Conservation (phyloP, 2,797 vertebrate genomes). For the Tarsius wallacei region DNA sequence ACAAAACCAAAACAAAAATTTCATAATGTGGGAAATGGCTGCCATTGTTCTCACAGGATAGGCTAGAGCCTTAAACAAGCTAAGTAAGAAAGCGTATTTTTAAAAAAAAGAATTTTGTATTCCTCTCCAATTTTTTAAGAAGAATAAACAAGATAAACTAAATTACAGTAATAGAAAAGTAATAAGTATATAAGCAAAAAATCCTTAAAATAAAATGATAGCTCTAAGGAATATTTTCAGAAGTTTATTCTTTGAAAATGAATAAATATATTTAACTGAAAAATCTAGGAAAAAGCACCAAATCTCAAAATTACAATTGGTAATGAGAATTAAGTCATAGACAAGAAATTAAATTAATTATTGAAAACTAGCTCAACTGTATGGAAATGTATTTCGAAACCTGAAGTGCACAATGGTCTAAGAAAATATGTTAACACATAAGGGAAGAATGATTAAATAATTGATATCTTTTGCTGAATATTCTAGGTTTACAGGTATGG, state of each 20-base stretch:
- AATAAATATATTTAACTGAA: neutral
- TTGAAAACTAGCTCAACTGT: neutral
- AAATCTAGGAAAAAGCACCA: neutral
- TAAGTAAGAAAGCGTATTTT: neutral
- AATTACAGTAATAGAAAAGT: neutral
- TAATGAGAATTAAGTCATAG: neutral
- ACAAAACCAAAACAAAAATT: neutral
- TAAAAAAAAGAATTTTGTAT: neutral
- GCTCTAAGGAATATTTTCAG: neutral
- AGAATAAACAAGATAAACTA: neutral
- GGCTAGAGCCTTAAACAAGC: neutral
- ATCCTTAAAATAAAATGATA: neutral
- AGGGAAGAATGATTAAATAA: neutral
- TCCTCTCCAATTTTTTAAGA: neutral
- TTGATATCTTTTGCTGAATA: neutral
- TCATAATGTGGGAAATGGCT: neutral
- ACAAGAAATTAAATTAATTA: neutral
- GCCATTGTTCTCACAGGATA: neutral
- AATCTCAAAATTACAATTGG: constrained; percentile 20
- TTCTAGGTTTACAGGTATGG: neutral
- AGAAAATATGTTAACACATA: neutral
- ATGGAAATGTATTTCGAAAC: constrained; percentile 13
- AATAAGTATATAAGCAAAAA: neutral
- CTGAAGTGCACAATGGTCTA: neutral
- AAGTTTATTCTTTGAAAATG: neutral